Evolutionary conservation across 2,113 vertebrate genomes (phyloP), one percentile per base, ranked within the genome.

Genomic region (Chaenogobius annularis): DNA sequence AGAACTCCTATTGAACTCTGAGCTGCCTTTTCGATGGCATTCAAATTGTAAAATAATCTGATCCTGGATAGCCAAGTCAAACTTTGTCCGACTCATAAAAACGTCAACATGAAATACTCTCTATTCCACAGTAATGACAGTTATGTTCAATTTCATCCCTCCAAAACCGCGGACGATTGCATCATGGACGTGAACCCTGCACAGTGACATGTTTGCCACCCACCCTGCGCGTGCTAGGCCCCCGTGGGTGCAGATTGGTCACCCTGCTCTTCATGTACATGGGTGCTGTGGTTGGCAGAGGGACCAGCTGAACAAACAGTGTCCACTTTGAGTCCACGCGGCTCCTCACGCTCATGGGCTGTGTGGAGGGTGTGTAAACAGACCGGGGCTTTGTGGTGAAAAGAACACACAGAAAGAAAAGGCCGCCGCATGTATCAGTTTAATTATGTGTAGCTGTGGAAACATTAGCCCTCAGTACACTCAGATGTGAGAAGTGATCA

Each of bases 281-380:
- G 82, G 69, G 73, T 68, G 55, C 55, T 14, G 78, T 73, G 55
- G 77, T 79, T 87, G 89, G 81, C 80, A 88, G 80, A 81, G 75
- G 78, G 79, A 83, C 88, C 58, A 92, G 91, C 91, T 93, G 91
- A 92, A 90, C 85, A 93, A 92, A 93, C 91, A 93, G 73, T 71
- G 78, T 76, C 78, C 79, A 31, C 65, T 79, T 78, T 66, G 68
- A 19, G 58, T 61, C 58, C 58, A 35, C 17, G 54, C 54, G n/a
- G 54, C 54, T 71, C 71, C 75, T 69, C 69, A 64, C 55, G 69
- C 77, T 54, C 68, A 70, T 31, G 68, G 85, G 78, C 69, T 43
- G 55, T 74, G 62, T 74, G 62, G 59, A 89, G 83, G 61, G 78
- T 75, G 74, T 70, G 82, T 80, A 88, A 87, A 87, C 73, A 80